phyloP scores from a whole-genome alignment of 2,888 invertebrate species.

The Tipula vernalis region DNA sequence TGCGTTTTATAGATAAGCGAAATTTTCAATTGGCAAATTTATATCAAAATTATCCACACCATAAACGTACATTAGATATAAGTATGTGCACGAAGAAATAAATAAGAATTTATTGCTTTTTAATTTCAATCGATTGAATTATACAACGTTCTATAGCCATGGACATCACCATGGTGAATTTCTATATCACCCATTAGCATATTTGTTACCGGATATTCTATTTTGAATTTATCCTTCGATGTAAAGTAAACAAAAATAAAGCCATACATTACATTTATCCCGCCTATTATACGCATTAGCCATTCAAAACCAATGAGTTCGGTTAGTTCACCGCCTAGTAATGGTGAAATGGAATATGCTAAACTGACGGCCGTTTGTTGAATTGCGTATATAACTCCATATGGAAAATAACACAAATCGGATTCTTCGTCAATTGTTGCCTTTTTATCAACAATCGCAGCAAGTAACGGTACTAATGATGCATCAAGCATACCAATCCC shows the following conservation, averaged over 20 bases:
- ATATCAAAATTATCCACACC: background rate
- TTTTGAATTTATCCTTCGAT: background rate
- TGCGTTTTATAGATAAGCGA: constrained; percentile 6
- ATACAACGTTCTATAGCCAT: background rate
- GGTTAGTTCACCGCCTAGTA: constrained; percentile 59
- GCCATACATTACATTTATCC: constrained; percentile 54
- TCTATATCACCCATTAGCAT: background rate
- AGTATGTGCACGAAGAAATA: background rate
- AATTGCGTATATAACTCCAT: constrained; percentile 70
- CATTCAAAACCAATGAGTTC: constrained; percentile 57
- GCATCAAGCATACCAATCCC: constrained; percentile 71
- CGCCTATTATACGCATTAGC: constrained; percentile 58
- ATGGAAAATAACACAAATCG: constrained; percentile 32
- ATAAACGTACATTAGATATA: background rate
- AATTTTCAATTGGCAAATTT: background rate
- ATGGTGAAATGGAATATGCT: constrained; percentile 67
- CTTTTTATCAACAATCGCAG: constrained; percentile 51
- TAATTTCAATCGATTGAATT: constrained; percentile 6
- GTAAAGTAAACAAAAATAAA: constrained; percentile 39
- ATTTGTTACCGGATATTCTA: background rate
- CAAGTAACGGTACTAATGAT: constrained; percentile 64
- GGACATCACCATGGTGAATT: background rate
- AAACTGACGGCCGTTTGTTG: constrained; percentile 72
- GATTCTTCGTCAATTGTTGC: constrained; percentile 27
- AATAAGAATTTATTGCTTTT: background rate